Percentiles rank a stretch among this genome's conserved stretches.
Conservation (phyloP, 2,888 invertebrate genomes). For the Mesopsocus fuscifrons region DNA sequence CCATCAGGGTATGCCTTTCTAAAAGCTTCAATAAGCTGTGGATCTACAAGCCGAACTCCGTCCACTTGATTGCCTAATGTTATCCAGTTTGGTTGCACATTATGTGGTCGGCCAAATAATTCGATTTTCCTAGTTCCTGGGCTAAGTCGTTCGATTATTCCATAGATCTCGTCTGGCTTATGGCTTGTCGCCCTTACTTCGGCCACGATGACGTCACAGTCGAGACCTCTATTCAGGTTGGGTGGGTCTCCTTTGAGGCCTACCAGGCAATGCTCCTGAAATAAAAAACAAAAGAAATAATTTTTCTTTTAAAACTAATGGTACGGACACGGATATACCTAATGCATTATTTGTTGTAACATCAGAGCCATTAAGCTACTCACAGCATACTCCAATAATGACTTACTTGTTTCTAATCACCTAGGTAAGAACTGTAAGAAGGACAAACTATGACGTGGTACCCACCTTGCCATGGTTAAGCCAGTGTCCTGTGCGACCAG, state of each 20-base stretch:
- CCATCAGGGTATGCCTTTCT: conserved; percentile 88
- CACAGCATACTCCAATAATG: too few relatives aligned
- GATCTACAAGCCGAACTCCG: conserved; percentile 82
- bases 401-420: too few relatives aligned
- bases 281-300: not conserved
- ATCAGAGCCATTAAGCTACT: too few relatives aligned
- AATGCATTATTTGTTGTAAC: too few relatives aligned
- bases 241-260: conserved; percentile 92
- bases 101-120: conserved; percentile 90
- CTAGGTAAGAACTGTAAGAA: too few relatives aligned
- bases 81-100: conserved; percentile 97
- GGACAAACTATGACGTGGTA: too few relatives aligned
- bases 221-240: conserved; percentile 77
- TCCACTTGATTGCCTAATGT: conserved; percentile 95
- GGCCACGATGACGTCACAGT: conserved; percentile 96
- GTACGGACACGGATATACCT: too few relatives aligned
- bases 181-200: conserved; percentile 96
- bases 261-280: conserved; percentile 74
- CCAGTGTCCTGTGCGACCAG: conserved; percentile 96
- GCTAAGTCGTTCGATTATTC: conserved; percentile 88
- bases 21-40: conserved; percentile 74
- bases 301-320: too few relatives aligned
- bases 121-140: conserved; percentile 96
- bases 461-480: conserved; percentile 88
- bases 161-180: conserved; percentile 97